Evolutionary conservation across 2,888 invertebrate genomes (phyloP), one percentile per base, ranked within the genome.

Genomic region (Zaprionus bogoriensis): DNA sequence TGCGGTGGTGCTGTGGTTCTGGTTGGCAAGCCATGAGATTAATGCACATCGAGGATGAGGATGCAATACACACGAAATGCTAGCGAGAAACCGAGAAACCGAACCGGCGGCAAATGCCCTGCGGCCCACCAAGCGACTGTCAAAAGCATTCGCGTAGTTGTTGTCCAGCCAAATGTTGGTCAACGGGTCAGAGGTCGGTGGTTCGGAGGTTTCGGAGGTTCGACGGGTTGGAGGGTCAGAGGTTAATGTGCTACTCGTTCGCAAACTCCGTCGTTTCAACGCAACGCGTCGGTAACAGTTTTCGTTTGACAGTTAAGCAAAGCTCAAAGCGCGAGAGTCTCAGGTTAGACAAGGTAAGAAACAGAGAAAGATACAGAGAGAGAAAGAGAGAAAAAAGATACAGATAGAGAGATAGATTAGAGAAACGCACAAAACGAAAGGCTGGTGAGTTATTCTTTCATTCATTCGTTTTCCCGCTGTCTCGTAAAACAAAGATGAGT

Each of bases 401-500:
- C 10, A 45, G 4, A 52, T 20, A 54, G 12, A 55, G 20, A 51
- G 7, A 39, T 9, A 45, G 36, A 44, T 23, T 25, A 28, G 32
- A 38, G 25, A 52, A 7, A 59, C 28, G 36, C 30, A 55, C 22
- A 39, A 39, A 50, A 69, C 19, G 10, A 67, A 54, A 55, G n/a
- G 22, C 17, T 38, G 22, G 32, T 17, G 30, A n/a, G n/a, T n/a
- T 41, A 57, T 27, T 25, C 19, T 25, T 23, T 25, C 17, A 53
- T 60, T 19, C 27, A 50, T 32, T 42, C 41, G 51, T 44, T 51
- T 9, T 23, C 4, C 62, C 44, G 44, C 61, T 41, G 62, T 36
- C 7, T 38, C 64, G 63, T 64, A 63, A 74, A 55, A 74, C 65
- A 80, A 52, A 77, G 87, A 82, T 82, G 87, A 67, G 72, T 82